Conservation (phyloP, 1,140 invertebrate genomes). For the Thaumetopoea pityocampa region DNA sequence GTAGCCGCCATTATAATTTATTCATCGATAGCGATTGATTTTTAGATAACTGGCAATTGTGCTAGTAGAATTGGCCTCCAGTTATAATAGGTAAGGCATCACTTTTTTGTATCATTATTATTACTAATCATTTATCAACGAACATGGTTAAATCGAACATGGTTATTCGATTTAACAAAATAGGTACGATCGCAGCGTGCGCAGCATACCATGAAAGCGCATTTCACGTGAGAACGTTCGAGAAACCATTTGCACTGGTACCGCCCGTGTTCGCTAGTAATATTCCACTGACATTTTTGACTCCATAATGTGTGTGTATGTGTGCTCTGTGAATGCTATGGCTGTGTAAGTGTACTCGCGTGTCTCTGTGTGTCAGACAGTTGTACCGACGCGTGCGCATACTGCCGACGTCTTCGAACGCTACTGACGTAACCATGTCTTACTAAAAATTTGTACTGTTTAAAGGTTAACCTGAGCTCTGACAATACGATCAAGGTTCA, state of each 20-base stretch:
- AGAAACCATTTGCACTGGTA: conserved; percentile 34
- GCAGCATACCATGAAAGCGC: conserved; percentile 15
- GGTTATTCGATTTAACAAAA: no score
- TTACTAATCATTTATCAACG: no score
- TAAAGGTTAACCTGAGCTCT: no score
- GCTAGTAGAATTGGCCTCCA: no score
- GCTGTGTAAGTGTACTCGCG: conserved; percentile 18
- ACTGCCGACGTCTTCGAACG: neutral
- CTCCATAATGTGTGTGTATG: conserved; percentile 29
- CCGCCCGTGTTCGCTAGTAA: conserved; percentile 38
- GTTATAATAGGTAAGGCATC: no score
- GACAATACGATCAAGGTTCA: no score
- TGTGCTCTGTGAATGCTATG: conserved; percentile 30
- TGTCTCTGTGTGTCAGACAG: conserved; percentile 22
- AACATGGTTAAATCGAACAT: no score
- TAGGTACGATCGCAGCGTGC: neutral
- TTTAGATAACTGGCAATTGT: no score
- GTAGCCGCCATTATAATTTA: no score
- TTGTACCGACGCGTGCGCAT: conserved; percentile 1
- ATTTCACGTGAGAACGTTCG: conserved; percentile 50
- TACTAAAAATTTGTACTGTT: no score
- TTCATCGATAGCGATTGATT: no score
- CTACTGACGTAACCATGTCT: neutral
- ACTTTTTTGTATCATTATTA: no score
- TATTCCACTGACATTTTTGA: conserved; percentile 63